Base-by-base conservation (phyloP, 1,140 invertebrate genomes). In the Sitophilus oryzae region DNA sequence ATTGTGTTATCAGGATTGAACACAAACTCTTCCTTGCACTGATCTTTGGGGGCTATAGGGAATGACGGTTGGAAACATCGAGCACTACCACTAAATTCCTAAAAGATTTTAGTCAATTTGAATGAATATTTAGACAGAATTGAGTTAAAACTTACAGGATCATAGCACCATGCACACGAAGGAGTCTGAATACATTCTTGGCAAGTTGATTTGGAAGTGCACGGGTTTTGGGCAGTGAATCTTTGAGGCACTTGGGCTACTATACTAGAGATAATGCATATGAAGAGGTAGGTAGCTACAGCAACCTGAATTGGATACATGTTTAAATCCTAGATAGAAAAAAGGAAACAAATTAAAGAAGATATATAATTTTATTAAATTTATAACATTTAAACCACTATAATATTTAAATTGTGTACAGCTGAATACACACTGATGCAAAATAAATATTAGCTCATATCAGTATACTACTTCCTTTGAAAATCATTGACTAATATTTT, bases 151-250 rank as follows among this genome's bases (percentile, higher is more conserved):
- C 80, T 79, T 74, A 86, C 85, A n/a, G 85, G 81, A 60, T 87
- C 80, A 51, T 82, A 82, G 75, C 94, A 97, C 93, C 93, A 98
- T n/a, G 88, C 90, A 74, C 93, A 96, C 51, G 84, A 82, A 3
- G 86, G 83, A 23, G 91, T 93, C 63, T 90, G 86, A 62, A 96
- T 90, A 74, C 94, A 98, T 45, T 90, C 86, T 54, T 86, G 85
- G 73, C 94, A 98, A 0, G 82, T 91, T 60, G 82, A 79, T 73
- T 93, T 92, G 55, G 83, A 82, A 15, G 82, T 81, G 74, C 91
- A 95, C 9, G 86, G 84, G 75, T 92, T 91, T 74, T 85, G 85
- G 25, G 73, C 84, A 23, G 73, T 75, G 48, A 77, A 66, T 70
- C 76, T 75, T 60, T 78, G 75, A 23, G 74, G 56, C 19, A 65